Conservation (phyloP, 2,797 vertebrate genomes). For the Taeniopygia guttata region DNA sequence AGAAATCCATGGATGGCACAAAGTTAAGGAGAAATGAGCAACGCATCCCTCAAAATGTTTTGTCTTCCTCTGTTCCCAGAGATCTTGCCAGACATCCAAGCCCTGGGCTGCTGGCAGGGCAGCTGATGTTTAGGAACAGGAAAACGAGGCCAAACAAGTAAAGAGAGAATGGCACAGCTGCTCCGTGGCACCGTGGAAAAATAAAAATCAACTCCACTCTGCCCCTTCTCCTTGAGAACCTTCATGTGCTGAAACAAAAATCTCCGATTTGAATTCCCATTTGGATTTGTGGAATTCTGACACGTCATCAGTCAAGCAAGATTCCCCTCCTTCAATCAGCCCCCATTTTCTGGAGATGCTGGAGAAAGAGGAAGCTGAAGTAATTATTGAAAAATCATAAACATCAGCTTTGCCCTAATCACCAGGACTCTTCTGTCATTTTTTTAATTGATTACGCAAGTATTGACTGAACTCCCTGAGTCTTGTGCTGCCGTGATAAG, state of each 20-base stretch:
- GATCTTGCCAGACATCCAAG: not conserved
- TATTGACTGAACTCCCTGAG: constrained; percentile 48
- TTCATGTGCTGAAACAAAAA: constrained; percentile 63
- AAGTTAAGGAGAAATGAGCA: not conserved
- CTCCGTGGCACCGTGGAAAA: constrained; percentile 8
- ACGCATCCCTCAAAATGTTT: not conserved
- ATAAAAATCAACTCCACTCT: constrained; percentile 73
- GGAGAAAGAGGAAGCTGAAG: constrained; percentile 63
- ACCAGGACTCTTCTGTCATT: constrained; percentile 68
- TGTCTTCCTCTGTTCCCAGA: not conserved
- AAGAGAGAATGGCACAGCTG: constrained; percentile 60
- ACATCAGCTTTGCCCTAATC: constrained; percentile 73
- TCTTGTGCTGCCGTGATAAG: constrained; percentile 40
- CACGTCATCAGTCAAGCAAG: constrained; percentile 61
- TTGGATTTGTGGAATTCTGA: constrained; percentile 59
- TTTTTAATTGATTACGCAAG: constrained; percentile 68
- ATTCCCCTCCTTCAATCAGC: constrained; percentile 72
- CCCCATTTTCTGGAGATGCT: constrained; percentile 65
- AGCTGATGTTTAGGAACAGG: not conserved
- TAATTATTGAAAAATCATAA: constrained; percentile 72
- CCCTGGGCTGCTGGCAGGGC: not conserved
- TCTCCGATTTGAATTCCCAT: constrained; percentile 65
- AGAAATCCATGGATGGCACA: not conserved
- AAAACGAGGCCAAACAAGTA: constrained; percentile 50
- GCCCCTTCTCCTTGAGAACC: not conserved